phyloP scores from a whole-genome alignment of 2,113 vertebrate species.

The Corydoras sp. region DNA sequence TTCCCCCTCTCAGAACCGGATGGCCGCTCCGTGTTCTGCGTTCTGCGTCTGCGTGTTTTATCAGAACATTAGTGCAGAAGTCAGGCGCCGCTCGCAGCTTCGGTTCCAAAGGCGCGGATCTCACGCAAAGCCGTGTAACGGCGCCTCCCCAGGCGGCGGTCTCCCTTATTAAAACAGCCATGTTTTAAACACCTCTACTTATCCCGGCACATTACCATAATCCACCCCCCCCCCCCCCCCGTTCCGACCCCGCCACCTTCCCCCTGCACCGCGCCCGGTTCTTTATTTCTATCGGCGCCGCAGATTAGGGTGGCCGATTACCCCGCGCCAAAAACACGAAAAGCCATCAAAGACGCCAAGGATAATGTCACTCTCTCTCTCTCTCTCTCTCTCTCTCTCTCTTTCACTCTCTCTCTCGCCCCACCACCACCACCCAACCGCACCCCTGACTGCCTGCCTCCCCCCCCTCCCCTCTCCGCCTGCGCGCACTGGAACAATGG shows the following conservation, averaged over 20 bases:
- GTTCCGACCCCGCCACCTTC: constrained; percentile 63
- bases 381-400: neutral
- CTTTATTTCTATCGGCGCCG: constrained; percentile 74
- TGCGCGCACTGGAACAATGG: constrained; percentile 67
- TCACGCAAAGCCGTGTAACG: constrained; percentile 13
- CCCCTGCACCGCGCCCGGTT: constrained; percentile 65
- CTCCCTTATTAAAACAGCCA: constrained; percentile 58
- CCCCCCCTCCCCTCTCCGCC: constrained; percentile 36
- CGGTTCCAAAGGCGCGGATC: constrained; percentile 5
- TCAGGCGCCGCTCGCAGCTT: neutral
- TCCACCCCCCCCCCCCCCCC: constrained; percentile 48
- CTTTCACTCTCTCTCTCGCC: too few species aligned
- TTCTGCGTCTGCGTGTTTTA: neutral
- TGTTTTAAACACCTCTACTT: constrained; percentile 63
- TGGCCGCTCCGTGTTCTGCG: too few species aligned
- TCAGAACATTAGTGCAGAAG: neutral
- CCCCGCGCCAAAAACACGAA: constrained; percentile 63
- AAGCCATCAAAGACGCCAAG: constrained; percentile 65
- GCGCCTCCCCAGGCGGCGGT: constrained; percentile 23
- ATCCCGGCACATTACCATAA: constrained; percentile 70
- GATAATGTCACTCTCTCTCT: constrained; percentile 67
- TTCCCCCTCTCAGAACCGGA: too few species aligned
- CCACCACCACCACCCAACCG: too few species aligned
- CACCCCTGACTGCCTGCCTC: neutral
- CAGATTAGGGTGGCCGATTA: constrained; percentile 74